Evolutionary conservation across 2,888 invertebrate species (phyloP).

Genomic region (Drosophila rellima): DNA sequence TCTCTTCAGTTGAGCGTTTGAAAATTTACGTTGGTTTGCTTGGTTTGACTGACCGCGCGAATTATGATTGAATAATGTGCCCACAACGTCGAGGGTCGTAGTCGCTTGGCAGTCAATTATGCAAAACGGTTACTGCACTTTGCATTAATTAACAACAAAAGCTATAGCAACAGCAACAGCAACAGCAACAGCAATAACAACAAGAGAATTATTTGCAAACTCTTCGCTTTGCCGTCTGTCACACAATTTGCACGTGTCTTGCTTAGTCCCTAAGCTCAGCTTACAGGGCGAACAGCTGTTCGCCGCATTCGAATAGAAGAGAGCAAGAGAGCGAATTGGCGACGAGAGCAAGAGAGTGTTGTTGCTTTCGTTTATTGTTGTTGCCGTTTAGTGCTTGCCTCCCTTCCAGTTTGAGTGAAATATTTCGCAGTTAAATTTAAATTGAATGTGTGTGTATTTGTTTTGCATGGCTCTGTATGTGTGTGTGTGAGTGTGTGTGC

Average conservation of each 20-base stretch:
- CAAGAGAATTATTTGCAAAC: conserved; percentile 15
- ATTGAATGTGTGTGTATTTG: conserved; percentile 58
- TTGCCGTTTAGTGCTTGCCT: conserved; percentile 25
- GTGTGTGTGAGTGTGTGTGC: conserved; percentile 43
- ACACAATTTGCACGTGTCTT: conserved; percentile 58
- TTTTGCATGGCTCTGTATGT: conserved; percentile 23
- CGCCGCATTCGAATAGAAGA: background rate
- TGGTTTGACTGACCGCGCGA: conserved; percentile 67
- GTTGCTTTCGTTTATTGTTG: conserved; percentile 20
- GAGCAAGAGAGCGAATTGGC: conserved; percentile 8
- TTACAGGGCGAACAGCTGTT: conserved; percentile 56
- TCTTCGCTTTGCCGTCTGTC: conserved; percentile 28
- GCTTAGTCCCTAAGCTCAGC: conserved; percentile 49
- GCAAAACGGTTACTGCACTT: conserved; percentile 81
- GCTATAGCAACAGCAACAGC: conserved; percentile 20
- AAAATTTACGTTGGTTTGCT: conserved; percentile 56
- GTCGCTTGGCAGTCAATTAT: conserved; percentile 71
- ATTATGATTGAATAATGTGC: conserved; percentile 81
- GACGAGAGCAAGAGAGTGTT: conserved; percentile 19
- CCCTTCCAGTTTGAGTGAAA: conserved; percentile 78
- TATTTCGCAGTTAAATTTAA: conserved; percentile 82
- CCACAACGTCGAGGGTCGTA: conserved; percentile 58
- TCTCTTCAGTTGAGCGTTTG: conserved; percentile 40
- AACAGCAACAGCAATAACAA: conserved; percentile 12
- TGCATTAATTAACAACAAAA: conserved; percentile 74